These are phyloP conservation scores for Chironomus tentans DNA, from an alignment of 2,888 invertebrate genomes.

Conservation along the genomic window DNA sequence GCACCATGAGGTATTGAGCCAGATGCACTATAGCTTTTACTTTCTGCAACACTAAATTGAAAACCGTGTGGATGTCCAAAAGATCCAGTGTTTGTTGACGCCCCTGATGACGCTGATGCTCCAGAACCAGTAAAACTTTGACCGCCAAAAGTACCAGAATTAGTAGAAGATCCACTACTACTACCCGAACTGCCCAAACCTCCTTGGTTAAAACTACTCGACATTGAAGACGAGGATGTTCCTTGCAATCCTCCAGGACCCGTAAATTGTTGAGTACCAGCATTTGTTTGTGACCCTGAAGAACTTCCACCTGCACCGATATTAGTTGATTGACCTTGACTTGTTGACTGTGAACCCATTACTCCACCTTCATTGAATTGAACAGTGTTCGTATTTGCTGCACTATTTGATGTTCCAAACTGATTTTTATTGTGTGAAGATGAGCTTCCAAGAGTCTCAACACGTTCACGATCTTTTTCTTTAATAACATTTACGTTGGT, in stretches of 20 bases:
- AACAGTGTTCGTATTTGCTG: conserved; percentile 36
- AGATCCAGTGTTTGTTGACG: not conserved
- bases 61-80: not conserved
- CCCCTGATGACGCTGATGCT: not conserved
- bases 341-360: conserved; percentile 33
- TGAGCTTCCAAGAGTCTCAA: conserved; percentile 35
- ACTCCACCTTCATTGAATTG: conserved; percentile 32
- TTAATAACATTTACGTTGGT: conserved; percentile 33
- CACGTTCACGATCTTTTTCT: conserved; percentile 31
- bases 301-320: conserved; percentile 34
- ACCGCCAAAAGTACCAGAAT: conserved; percentile 5
- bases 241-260: conserved; percentile 34
- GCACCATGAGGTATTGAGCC: conserved; percentile 5
- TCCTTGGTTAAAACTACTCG: conserved; percentile 26
- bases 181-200: not conserved
- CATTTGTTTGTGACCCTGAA: conserved; percentile 33
- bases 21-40: conserved; percentile 3
- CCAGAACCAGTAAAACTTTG: not conserved
- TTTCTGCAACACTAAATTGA: conserved; percentile 1
- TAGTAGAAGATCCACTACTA: not conserved
- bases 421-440: conserved; percentile 33
- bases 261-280: conserved; percentile 33
- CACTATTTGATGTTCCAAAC: conserved; percentile 34
- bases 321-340: conserved; percentile 37
- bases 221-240: conserved; percentile 33